Conservation (phyloP, 2,797 vertebrate genomes). For the Tokudaia muenninki region DNA sequence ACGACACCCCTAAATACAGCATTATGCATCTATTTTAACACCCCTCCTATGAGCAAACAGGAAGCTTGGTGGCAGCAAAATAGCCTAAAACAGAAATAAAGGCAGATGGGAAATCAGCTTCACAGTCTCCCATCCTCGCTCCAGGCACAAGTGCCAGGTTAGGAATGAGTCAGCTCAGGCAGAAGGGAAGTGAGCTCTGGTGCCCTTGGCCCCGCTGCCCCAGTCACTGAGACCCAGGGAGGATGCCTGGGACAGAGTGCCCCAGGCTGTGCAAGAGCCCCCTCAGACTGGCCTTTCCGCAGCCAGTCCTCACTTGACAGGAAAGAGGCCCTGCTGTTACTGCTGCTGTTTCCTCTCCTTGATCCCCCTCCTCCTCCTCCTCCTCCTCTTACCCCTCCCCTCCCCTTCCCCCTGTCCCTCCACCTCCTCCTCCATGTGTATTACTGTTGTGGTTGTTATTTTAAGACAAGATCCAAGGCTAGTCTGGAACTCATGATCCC, state of each 20-base stretch:
- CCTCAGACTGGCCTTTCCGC: not conserved
- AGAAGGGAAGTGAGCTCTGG: constrained; percentile 68
- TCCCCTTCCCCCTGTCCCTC: not conserved
- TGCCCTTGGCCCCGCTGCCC: constrained; percentile 65
- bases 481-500: not conserved
- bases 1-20: not conserved
- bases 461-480: not conserved
- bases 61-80: constrained; percentile 81
- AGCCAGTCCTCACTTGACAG: not conserved
- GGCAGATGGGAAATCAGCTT: constrained; percentile 82
- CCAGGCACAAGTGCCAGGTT: not conserved
- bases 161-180: constrained; percentile 65
- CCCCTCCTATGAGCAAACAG: constrained; percentile 61
- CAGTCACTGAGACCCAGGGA: constrained; percentile 56
- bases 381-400: not conserved
- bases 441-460: not conserved
- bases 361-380: not conserved
- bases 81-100: constrained; percentile 76
- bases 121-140: constrained; percentile 78
- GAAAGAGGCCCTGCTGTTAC: not conserved
- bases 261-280: not conserved
- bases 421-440: too few species aligned
- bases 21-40: constrained; percentile 79
- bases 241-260: not conserved
- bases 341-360: not conserved